Percentiles rank a stretch among this genome's conserved stretches.
Conservation (phyloP, 35 echinoderm and acorn worm species). For the Apostichopus californicus region DNA sequence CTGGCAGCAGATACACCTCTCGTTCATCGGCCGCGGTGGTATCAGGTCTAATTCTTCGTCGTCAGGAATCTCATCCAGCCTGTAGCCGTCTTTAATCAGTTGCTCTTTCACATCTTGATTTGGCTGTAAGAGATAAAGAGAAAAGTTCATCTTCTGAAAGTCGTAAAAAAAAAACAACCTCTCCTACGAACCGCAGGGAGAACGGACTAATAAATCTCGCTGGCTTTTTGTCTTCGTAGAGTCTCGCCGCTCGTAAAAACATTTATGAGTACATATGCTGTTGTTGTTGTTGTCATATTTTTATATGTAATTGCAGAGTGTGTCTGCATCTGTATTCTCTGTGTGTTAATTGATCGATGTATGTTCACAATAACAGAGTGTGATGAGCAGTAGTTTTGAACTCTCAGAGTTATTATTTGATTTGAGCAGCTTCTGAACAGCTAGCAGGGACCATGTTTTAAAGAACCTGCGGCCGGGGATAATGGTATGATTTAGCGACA, state of each 20-base stretch:
- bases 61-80: constrained; percentile 94
- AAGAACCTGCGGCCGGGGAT: too few species aligned
- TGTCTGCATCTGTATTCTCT: too few species aligned
- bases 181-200: background rate
- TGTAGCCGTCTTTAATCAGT: constrained; percentile 96
- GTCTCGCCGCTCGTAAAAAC: background rate
- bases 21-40: constrained; percentile 87
- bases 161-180: background rate
- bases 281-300: too few species aligned
- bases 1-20: constrained; percentile 96
- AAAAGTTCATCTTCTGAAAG: background rate
- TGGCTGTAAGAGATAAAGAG: constrained; percentile 52
- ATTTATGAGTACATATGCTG: background rate
- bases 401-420: too few species aligned
- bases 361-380: too few species aligned
- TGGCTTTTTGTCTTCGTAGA: background rate
- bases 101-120: constrained; percentile 96
- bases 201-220: background rate
- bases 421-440: too few species aligned
- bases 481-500: too few species aligned
- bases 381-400: too few species aligned
- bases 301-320: too few species aligned
- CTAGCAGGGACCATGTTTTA: too few species aligned
- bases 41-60: constrained; percentile 97
- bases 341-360: too few species aligned